Evolutionary conservation across 2,888 invertebrate species (phyloP).

Genomic region (Myopa testacea): DNA sequence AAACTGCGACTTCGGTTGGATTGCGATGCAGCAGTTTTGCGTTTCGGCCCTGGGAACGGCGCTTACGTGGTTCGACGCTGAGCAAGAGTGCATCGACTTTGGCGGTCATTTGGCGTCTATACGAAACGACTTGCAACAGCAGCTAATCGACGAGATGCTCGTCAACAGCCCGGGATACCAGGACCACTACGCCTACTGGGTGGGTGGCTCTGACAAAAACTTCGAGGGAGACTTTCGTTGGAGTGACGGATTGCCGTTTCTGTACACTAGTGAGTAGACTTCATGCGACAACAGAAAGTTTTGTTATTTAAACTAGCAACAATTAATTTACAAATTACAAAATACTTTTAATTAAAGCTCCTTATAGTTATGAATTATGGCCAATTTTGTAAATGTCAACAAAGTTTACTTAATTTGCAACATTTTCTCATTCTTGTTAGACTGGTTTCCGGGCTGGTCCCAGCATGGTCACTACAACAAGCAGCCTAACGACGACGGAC

Average conservation of each 20-base stretch:
- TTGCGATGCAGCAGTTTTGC: slow-evolving; percentile 76
- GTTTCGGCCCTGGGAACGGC: slow-evolving; percentile 72
- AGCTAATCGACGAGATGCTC: slow-evolving; percentile 74
- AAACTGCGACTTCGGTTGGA: slow-evolving; percentile 80
- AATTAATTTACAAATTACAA: too few relatives aligned
- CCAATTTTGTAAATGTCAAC: neutral
- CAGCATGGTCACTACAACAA: slow-evolving; percentile 75
- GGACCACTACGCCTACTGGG: slow-evolving; percentile 82
- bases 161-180: slow-evolving; percentile 77
- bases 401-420: neutral
- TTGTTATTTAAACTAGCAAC: neutral
- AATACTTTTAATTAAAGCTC: too few relatives aligned
- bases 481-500: slow-evolving; percentile 86
- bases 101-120: slow-evolving; percentile 80
- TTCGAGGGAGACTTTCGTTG: slow-evolving; percentile 85
- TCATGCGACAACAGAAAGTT: neutral
- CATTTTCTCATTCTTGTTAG: slow-evolving; percentile 65
- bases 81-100: slow-evolving; percentile 73
- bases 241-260: slow-evolving; percentile 80
- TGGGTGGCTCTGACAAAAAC: slow-evolving; percentile 81
- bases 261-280: slow-evolving; percentile 77
- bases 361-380: too few relatives aligned
- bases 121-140: slow-evolving; percentile 74
- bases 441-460: slow-evolving; percentile 87
- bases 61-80: slow-evolving; percentile 76